These are phyloP conservation scores for Beroe forskalii DNA, from an alignment of 37 sponge, comb jelly and placozoan genomes.

Conservation along the genomic window DNA sequence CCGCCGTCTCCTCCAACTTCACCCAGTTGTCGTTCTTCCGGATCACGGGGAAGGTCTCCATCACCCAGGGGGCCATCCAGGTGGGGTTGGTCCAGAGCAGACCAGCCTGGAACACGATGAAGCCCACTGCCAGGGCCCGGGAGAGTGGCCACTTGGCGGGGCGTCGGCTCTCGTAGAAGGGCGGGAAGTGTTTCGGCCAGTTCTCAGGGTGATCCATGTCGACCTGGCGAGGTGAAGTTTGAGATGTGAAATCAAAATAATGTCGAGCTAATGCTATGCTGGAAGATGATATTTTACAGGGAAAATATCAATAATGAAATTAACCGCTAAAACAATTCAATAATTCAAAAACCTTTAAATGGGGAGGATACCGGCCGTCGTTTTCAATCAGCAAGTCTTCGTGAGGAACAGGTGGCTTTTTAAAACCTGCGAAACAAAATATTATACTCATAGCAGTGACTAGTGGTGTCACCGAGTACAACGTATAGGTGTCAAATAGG, in stretches of 20 bases:
- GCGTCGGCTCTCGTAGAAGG: slow-evolving; percentile 62
- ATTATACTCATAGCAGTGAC: no score
- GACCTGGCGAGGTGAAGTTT: slow-evolving; percentile 20
- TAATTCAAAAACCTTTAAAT: slow-evolving; percentile 44
- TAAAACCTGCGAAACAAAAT: slow-evolving; percentile 33
- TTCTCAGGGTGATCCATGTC: slow-evolving; percentile 65
- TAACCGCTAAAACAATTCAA: no score
- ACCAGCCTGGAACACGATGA: slow-evolving; percentile 3
- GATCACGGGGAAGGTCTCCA: background rate
- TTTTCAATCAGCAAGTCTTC: slow-evolving; percentile 52
- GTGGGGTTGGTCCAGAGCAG: slow-evolving; percentile 54
- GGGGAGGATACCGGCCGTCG: slow-evolving; percentile 56
- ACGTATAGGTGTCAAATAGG: no score
- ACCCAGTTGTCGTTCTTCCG: slow-evolving; percentile 28
- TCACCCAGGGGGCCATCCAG: slow-evolving; percentile 25
- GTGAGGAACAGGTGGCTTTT: slow-evolving; percentile 55
- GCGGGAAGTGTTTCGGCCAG: slow-evolving; percentile 61
- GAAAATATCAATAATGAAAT: no score
- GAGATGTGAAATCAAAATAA: no score
- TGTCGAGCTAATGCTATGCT: no score
- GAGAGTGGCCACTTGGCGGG: slow-evolving; percentile 11
- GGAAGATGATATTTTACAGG: no score
- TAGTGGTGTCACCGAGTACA: no score
- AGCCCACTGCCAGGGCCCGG: background rate
- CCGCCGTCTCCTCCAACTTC: background rate